Evolutionary conservation across 1,140 invertebrate genomes (phyloP), one percentile per base, ranked within the genome.

Genomic region (Dinoponera quadriceps): DNA sequence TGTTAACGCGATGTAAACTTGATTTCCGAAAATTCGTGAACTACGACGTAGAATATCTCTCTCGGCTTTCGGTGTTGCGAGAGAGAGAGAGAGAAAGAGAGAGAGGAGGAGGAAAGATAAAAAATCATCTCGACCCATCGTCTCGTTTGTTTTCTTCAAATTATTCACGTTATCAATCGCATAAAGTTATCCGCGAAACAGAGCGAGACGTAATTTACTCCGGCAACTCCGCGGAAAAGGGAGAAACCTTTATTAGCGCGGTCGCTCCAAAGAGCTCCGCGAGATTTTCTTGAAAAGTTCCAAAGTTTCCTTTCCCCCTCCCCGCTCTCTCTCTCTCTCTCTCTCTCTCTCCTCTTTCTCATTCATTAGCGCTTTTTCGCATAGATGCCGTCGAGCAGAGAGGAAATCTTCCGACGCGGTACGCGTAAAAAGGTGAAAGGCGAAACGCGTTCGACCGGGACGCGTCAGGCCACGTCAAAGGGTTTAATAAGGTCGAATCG

Each of bases 401-500:
- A 60, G 62, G n/a, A 66, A 84, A 78, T 84, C 66, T 57, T 51
- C 22, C 14, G 25, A 18, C 20, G 48, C 59, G 66, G 74, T 74
- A 74, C 57, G 69, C 57, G 33, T 51, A 44, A 44, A 74, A 63
- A 68, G 48, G 33, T 77, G 59, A 77, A 69, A 69, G 29, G 66
- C 66, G 48, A 27, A 25, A 69, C 54, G 54, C 38, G 62, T 63
- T 74, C 57, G 38, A 62, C 38, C 51, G 49, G 71, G 60, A 74
- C 54, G 29, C 62, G 60, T 59, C 57, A 38, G 27, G 22, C 11
- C 55, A 9, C 54, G 65, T 44, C 33, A 82, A 82, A 44, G 33
- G 69, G 44, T 65, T 74, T 85, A 85, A 82, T 85, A 85, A 85
- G 54, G 44, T 85, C 78, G 65, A 81, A 59, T 72, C 57, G 51